Evolutionary conservation across 1,140 invertebrate genomes (phyloP), one percentile per base, ranked within the genome.

Genomic region (Druon quercuslanigerum): DNA sequence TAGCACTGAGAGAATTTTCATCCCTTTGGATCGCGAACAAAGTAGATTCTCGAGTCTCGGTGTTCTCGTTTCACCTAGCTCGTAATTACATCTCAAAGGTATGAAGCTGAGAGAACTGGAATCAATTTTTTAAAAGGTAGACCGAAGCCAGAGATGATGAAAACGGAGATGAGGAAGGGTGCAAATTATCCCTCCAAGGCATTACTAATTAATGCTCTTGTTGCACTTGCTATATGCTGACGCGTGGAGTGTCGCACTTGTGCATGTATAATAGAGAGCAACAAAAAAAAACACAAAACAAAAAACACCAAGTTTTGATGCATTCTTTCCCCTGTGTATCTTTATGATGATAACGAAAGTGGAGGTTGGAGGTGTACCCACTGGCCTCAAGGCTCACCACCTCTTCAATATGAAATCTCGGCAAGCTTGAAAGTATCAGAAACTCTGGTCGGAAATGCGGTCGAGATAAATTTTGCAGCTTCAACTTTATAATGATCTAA

Each of bases 51-150:
- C 60, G 25, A 40, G 33, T 66, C 60, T 40, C 60, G 14, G 60
- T 66, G 25, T 66, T 66, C 60, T 46, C 60, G 40, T 66, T 66
- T 66, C 60, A 33, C 60, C 60, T 33, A 33, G 4, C 5, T 66
- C 60, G 60, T 66, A 66, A 66, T 66, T 66, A 66, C 60, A 66
- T 66, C 60, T 66, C 60, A 66, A 66, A 66, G 60, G 60, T 33
- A 33, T 40, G 60, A 66, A 33, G 25, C 60, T 40, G 60, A 33
- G 60, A 66, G 60, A 66, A 46, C 60, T n/a, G 60, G 33, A 66
- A 66, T 66, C 60, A 66, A 66, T 66, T 66, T 66, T 66, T 66
- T 66, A 66, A 66, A 66, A 66, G 60, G 60, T 66, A 66, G 60
- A 46, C 56, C 56, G 19, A 57, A 25, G 56, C 19, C 25, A 25